A percentile compares a stretch with the other conserved stretches of the same genome.
Evolutionary conservation across 2,113 vertebrate genomes (phyloP).

Genomic region (Burhinus bistriatus): DNA sequence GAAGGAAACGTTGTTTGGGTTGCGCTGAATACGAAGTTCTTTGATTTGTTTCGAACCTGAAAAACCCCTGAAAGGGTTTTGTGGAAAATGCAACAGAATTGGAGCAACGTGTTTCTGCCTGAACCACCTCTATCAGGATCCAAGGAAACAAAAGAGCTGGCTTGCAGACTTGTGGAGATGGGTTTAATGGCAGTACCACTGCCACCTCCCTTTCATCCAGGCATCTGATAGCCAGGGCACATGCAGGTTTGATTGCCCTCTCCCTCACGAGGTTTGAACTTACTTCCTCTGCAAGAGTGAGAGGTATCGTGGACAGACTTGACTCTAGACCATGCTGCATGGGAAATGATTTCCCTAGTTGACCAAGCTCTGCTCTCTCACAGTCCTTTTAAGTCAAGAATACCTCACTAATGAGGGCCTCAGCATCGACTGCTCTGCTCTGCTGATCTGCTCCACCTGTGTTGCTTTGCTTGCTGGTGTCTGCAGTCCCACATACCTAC

Average conservation of each 20-base stretch:
- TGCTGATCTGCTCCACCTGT: neutral
- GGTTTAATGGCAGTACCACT: neutral
- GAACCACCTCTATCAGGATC: neutral
- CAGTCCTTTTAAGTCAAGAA: neutral
- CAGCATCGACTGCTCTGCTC: neutral
- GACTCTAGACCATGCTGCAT: neutral
- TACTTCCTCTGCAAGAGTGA: neutral
- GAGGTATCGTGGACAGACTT: neutral
- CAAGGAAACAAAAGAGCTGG: neutral
- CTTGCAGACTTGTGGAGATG: neutral
- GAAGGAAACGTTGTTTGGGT: accelerated
- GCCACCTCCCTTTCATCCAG: neutral
- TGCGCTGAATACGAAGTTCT: accelerated
- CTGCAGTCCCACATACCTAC: neutral
- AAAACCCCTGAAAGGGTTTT: neutral
- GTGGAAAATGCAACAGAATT: neutral
- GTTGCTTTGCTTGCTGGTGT: neutral
- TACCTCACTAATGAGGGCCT: neutral
- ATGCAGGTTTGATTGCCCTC: neutral
- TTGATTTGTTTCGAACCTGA: neutral
- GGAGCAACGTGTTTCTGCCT: neutral
- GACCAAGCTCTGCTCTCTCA: neutral
- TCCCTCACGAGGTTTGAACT: neutral
- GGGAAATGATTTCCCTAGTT: neutral
- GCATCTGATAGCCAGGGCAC: neutral